Percentiles rank a stretch among this genome's conserved stretches.
phyloP scores from a whole-genome alignment of 2,797 vertebrate genomes.

The Microtus agrestis region DNA sequence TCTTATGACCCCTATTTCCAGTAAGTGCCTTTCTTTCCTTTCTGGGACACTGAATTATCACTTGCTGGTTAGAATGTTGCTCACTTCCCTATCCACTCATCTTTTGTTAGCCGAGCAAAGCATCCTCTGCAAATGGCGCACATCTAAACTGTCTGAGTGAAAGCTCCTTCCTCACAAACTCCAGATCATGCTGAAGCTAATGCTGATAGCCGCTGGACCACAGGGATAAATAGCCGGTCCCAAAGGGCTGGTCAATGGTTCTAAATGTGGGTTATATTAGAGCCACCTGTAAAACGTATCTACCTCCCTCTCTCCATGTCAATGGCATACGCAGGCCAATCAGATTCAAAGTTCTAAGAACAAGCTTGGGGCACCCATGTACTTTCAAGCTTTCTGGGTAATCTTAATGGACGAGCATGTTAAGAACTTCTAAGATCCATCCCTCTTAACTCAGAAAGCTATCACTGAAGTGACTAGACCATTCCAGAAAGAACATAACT shows the following conservation, averaged over 20 bases:
- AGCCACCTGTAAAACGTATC: not conserved
- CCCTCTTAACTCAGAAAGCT: not conserved
- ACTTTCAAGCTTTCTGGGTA: constrained; percentile 1
- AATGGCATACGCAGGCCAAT: not conserved
- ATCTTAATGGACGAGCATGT: not conserved
- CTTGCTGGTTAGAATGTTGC: not conserved
- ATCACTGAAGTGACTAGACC: not conserved
- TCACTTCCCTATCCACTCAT: not conserved
- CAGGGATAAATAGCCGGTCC: not conserved
- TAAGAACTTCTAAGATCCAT: not conserved
- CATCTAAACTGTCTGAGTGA: not conserved
- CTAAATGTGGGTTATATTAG: not conserved
- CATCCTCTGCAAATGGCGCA: not conserved
- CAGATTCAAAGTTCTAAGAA: not conserved
- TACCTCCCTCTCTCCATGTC: not conserved
- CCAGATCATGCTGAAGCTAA: not conserved
- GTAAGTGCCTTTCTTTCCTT: not conserved
- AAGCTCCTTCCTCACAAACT: not conserved
- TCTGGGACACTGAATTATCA: not conserved
- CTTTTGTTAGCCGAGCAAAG: not conserved
- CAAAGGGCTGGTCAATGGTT: not conserved
- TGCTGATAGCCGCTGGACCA: not conserved
- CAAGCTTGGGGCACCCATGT: not conserved
- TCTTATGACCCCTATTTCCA: not conserved
- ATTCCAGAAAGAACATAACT: not conserved